Evolutionary conservation across 2,888 invertebrate genomes (phyloP).

Genomic region (Scaptomyza parva): DNA sequence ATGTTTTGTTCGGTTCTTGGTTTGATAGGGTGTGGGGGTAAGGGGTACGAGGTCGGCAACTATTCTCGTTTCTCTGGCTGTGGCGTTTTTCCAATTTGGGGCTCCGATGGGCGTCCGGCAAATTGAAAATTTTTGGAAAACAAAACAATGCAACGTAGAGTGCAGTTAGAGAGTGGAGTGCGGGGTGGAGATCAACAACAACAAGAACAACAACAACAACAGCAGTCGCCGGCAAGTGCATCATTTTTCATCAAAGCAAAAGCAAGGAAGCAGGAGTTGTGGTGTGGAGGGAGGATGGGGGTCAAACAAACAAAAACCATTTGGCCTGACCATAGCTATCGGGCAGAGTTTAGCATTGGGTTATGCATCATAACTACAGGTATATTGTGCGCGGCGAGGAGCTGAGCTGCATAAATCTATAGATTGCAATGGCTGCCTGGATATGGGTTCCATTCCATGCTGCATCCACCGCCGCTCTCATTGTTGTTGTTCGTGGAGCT

Average conservation of each 20-base stretch:
- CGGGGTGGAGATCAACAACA: neutral
- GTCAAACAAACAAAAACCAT: slow-evolving; percentile 66
- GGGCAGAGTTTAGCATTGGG: slow-evolving; percentile 64
- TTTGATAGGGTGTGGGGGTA: neutral
- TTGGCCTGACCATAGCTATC: slow-evolving; percentile 51
- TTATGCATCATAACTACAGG: slow-evolving; percentile 76
- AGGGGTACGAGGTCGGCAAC: slow-evolving; percentile 1
- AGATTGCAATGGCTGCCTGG: slow-evolving; percentile 62
- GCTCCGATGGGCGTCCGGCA: slow-evolving; percentile 66
- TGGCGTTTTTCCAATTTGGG: slow-evolving; percentile 70
- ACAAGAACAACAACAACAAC: slow-evolving; percentile 19
- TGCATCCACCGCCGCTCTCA: slow-evolving; percentile 23
- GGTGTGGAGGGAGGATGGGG: slow-evolving; percentile 10
- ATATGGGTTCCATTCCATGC: slow-evolving; percentile 20
- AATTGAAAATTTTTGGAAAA: slow-evolving; percentile 76
- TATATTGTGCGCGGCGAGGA: slow-evolving; percentile 12
- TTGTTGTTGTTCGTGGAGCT: slow-evolving; percentile 16
- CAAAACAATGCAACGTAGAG: slow-evolving; percentile 53
- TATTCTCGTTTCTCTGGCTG: slow-evolving; percentile 26
- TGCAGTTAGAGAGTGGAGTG: slow-evolving; percentile 31
- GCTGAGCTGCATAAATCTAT: slow-evolving; percentile 71
- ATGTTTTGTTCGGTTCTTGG: slow-evolving; percentile 1
- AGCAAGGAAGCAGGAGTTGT: neutral
- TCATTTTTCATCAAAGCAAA: slow-evolving; percentile 73
- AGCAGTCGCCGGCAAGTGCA: slow-evolving; percentile 66